Evolutionary conservation across 35 echinoderm and acorn worm species (phyloP).

Genomic region (Ophioderma brevispina): DNA sequence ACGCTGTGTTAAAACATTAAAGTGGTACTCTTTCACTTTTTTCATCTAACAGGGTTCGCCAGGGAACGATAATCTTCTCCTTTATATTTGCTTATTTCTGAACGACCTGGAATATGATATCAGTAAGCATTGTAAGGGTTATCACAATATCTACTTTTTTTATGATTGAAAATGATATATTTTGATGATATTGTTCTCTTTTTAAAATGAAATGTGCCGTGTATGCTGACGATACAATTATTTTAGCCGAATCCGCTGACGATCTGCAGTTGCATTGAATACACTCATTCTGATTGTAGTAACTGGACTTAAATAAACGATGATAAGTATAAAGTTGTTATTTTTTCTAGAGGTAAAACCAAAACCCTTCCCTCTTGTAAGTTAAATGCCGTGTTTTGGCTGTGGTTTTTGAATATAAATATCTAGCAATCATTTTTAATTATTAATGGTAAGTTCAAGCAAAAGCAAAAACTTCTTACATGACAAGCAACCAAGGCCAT

Average conservation of each 20-base stretch:
- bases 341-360: not conserved
- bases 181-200: not conserved
- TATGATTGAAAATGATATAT: slow-evolving; percentile 8
- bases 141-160: not conserved
- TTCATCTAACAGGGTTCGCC: not conserved
- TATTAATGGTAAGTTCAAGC: not conserved
- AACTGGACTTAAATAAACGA: not conserved
- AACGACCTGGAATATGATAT: not conserved
- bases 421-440: not conserved
- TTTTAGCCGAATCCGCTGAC: not conserved
- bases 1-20: not conserved
- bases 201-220: not conserved
- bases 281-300: not conserved
- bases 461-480: not conserved
- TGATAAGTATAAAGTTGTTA: not conserved
- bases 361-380: not conserved
- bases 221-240: not conserved
- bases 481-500: not conserved
- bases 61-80: not conserved
- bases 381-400: not conserved
- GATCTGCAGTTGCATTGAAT: not conserved
- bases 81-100: not conserved
- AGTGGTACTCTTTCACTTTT: not conserved
- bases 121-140: not conserved
- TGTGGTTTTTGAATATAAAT: not conserved